These are phyloP conservation scores for Jaculus jaculus DNA, from an alignment of 2,113 vertebrate species.

Conservation along the genomic window DNA sequence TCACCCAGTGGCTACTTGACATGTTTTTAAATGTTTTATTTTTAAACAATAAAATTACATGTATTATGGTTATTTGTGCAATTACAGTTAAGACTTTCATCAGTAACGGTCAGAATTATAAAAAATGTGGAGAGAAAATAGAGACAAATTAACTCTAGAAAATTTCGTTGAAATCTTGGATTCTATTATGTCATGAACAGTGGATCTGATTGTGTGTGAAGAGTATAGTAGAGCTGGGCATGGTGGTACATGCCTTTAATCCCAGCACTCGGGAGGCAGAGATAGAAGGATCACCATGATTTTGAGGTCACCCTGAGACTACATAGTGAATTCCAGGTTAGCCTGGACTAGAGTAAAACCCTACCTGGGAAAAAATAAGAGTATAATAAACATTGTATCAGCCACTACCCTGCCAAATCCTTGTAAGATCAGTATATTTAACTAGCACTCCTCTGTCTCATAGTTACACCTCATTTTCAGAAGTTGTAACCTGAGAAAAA, in stretches of 20 bases:
- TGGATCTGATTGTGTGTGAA: neutral
- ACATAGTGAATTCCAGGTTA: too few relatives aligned
- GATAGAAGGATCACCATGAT: too few relatives aligned
- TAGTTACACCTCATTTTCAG: neutral
- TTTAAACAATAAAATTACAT: neutral
- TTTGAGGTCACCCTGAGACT: too few relatives aligned
- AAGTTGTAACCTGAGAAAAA: neutral
- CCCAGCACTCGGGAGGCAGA: too few relatives aligned
- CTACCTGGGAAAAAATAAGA: too few relatives aligned
- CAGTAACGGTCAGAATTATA: neutral
- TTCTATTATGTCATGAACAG: neutral
- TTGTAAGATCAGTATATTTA: neutral
- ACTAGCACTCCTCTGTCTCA: neutral
- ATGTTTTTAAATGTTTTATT: neutral
- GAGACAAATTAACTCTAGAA: neutral
- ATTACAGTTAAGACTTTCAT: neutral
- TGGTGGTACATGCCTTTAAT: too few relatives aligned
- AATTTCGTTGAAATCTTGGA: neutral
- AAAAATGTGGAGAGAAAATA: neutral
- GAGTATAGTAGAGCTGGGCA: neutral
- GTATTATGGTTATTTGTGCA: neutral
- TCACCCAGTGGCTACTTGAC: neutral
- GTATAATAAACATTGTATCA: neutral
- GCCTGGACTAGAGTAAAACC: too few relatives aligned
- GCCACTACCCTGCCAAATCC: neutral